Conservation (phyloP, 2,797 vertebrate genomes). For the Enteromius treurensis region DNA sequence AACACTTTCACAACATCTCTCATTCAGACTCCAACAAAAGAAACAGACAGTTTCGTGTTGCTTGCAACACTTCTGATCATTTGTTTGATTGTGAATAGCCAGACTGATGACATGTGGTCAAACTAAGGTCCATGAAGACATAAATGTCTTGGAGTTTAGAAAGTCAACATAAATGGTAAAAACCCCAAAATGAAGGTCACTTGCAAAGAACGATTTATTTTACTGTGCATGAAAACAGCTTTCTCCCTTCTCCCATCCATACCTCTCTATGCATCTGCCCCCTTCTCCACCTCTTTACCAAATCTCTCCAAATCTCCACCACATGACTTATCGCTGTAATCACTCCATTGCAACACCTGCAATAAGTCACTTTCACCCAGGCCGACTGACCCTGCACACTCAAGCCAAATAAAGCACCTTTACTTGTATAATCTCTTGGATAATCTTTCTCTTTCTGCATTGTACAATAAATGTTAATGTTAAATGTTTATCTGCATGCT, state of each 20-base stretch:
- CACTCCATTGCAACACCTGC: constrained; percentile 61
- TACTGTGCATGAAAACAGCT: not conserved
- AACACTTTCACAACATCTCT: constrained; percentile 32
- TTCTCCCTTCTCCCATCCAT: constrained; percentile 47
- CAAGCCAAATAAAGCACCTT: constrained; percentile 46
- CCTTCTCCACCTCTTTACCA: constrained; percentile 69
- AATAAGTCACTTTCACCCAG: constrained; percentile 37
- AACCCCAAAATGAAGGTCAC: not conserved
- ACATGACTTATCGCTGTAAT: constrained; percentile 75
- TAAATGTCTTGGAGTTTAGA: not conserved
- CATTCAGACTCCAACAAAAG: not conserved
- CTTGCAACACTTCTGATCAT: constrained; percentile 15
- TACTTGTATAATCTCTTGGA: constrained; percentile 35
- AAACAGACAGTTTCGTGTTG: constrained; percentile 45
- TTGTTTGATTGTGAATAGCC: not conserved
- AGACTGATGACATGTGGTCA: not conserved
- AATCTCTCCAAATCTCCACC: constrained; percentile 78
- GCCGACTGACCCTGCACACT: constrained; percentile 27
- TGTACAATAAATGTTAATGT: not conserved
- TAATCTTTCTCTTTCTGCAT: constrained; percentile 4
- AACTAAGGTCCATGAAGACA: not conserved
- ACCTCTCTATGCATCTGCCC: constrained; percentile 51
- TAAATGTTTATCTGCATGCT: no score
- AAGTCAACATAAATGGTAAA: not conserved
- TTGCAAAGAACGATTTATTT: not conserved